Conservation (phyloP, 2,797 vertebrate species). For the Tiaroga cobitis region DNA sequence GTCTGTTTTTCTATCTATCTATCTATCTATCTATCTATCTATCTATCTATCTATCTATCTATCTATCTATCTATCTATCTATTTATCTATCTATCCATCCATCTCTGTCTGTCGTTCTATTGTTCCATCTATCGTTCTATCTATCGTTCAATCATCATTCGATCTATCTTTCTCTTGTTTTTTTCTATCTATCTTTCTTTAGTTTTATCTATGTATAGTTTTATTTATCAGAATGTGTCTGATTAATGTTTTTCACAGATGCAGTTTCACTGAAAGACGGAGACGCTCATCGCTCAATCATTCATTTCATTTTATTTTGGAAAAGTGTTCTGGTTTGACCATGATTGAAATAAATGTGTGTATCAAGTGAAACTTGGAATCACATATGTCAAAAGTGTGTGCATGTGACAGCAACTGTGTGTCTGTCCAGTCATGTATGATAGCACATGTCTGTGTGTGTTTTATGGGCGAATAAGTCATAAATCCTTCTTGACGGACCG, state of each 20-base stretch:
- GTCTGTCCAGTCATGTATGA: constrained; percentile 38
- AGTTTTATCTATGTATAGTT: no score
- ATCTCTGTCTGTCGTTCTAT: no score
- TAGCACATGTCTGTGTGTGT: constrained; percentile 21
- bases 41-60: no score
- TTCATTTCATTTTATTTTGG: not conserved
- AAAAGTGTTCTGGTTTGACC: not conserved
- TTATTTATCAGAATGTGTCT: not conserved
- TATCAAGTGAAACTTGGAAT: not conserved
- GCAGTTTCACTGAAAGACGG: not conserved
- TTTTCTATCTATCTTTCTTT: no score
- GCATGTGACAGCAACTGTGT: constrained; percentile 21
- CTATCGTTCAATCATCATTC: no score
- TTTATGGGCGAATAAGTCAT: not conserved
- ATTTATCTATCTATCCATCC: no score
- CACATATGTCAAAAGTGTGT: not conserved
- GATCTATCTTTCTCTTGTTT: no score
- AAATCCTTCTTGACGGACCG: not conserved
- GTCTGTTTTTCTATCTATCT: no score
- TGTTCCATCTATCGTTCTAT: no score
- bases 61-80: no score
- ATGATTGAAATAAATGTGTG: not conserved
- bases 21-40: no score
- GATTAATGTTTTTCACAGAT: not conserved
- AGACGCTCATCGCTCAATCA: not conserved